phyloP scores from a whole-genome alignment of 2,113 vertebrate species.

The Atractosteus spatula region DNA sequence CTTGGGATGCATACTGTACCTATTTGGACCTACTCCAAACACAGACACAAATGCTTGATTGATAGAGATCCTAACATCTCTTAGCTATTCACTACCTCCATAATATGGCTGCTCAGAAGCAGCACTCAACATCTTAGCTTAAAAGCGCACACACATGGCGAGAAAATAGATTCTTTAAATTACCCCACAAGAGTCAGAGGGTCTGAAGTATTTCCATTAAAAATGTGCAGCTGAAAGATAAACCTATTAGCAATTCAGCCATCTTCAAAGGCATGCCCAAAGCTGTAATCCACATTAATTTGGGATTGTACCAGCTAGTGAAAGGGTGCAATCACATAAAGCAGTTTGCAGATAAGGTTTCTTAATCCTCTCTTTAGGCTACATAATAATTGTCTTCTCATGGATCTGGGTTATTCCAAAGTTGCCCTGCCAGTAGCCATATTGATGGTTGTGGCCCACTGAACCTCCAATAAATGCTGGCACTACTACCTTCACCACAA shows the following conservation, averaged over 20 bases:
- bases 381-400: slow-evolving; percentile 31
- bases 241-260: slow-evolving; percentile 49
- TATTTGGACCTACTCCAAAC: too few relatives aligned
- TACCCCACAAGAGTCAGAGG: not conserved
- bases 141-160: slow-evolving; percentile 3
- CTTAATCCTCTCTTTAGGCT: slow-evolving; percentile 40
- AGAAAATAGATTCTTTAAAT: slow-evolving; percentile 12
- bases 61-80: too few relatives aligned
- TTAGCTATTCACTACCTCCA: not conserved
- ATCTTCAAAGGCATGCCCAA: slow-evolving; percentile 49
- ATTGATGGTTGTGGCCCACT: not conserved
- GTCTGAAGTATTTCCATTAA: slow-evolving; percentile 28
- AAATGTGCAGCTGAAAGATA: slow-evolving; percentile 37
- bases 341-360: slow-evolving; percentile 23
- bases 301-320: slow-evolving; percentile 27
- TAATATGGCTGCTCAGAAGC: slow-evolving; percentile 10
- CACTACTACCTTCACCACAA: not conserved
- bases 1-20: too few relatives aligned
- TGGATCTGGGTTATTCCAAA: not conserved
- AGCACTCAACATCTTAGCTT: not conserved
- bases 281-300: slow-evolving; percentile 41
- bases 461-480: too few relatives aligned
- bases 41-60: too few relatives aligned
- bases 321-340: slow-evolving; percentile 29
- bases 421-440: not conserved